phyloP scores from a whole-genome alignment of 2,888 invertebrate genomes.

The Campoletis raptor region DNA sequence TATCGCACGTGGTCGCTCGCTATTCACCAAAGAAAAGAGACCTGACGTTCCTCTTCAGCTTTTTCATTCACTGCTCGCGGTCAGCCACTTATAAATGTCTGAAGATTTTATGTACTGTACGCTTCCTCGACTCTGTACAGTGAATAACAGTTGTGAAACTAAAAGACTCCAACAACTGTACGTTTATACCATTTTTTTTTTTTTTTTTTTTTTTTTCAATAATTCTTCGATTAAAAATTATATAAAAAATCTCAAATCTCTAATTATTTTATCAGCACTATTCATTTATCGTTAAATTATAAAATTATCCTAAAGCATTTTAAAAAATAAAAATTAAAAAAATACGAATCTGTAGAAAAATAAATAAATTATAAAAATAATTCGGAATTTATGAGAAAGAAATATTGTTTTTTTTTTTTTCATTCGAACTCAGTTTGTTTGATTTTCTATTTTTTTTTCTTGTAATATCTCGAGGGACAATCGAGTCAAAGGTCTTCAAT shows the following conservation, averaged over 20 bases:
- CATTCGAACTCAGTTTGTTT: constrained; percentile 33
- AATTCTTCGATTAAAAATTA: too few species aligned
- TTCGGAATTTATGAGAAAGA: constrained; percentile 24
- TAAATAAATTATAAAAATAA: constrained; percentile 3
- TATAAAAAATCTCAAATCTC: too few species aligned
- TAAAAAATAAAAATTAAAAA: not conserved
- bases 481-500: constrained; percentile 65
- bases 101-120: constrained; percentile 1
- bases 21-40: constrained; percentile 37
- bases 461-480: constrained; percentile 14
- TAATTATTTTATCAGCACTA: too few species aligned
- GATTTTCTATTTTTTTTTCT: constrained; percentile 4
- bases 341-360: not conserved
- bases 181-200: not conserved
- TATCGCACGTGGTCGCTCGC: constrained; percentile 20
- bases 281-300: too few species aligned
- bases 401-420: constrained; percentile 2
- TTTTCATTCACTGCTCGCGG: constrained; percentile 62
- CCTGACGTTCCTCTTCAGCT: constrained; percentile 28
- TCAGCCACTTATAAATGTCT: constrained; percentile 44
- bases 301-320: not conserved
- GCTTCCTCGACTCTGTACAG: not conserved
- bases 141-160: constrained; percentile 40
- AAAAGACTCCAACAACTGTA: not conserved
- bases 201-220: not conserved